phyloP scores from a whole-genome alignment of 2,797 vertebrate genomes.

The Brachymystax lenok region DNA sequence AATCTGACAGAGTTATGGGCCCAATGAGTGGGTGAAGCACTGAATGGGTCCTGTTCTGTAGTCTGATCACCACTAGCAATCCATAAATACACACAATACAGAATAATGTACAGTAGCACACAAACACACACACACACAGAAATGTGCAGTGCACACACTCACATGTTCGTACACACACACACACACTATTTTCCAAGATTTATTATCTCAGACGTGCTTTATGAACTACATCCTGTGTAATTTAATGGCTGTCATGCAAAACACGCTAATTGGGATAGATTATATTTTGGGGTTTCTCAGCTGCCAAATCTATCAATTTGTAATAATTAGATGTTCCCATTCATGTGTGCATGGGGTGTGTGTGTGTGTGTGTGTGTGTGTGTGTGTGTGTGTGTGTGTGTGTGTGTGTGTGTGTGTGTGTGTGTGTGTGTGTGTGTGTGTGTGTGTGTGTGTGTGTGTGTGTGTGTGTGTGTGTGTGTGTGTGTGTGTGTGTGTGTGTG shows the following conservation, averaged over 20 bases:
- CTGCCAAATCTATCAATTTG: conserved; percentile 56
- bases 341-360: conserved; percentile 10
- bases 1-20: conserved; percentile 39
- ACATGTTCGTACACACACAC: background rate
- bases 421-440: conserved; percentile 3
- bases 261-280: conserved; percentile 57
- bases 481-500: background rate
- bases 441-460: background rate
- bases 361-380: background rate
- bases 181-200: conserved; percentile 20
- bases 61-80: conserved; percentile 37
- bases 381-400: too few species aligned
- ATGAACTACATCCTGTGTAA: conserved; percentile 26
- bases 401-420: background rate
- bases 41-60: conserved; percentile 20
- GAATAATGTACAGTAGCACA: background rate
- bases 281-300: conserved; percentile 49
- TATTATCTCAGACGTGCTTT: conserved; percentile 29
- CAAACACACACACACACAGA: background rate
- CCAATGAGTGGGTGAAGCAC: conserved; percentile 2
- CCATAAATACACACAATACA: conserved; percentile 17
- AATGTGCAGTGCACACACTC: background rate
- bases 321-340: conserved; percentile 32
- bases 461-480: background rate
- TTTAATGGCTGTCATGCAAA: conserved; percentile 6